Percentiles rank a stretch among this genome's conserved stretches.
phyloP scores from a whole-genome alignment of 2,797 vertebrate genomes.

The Sarcoramphus papa region DNA sequence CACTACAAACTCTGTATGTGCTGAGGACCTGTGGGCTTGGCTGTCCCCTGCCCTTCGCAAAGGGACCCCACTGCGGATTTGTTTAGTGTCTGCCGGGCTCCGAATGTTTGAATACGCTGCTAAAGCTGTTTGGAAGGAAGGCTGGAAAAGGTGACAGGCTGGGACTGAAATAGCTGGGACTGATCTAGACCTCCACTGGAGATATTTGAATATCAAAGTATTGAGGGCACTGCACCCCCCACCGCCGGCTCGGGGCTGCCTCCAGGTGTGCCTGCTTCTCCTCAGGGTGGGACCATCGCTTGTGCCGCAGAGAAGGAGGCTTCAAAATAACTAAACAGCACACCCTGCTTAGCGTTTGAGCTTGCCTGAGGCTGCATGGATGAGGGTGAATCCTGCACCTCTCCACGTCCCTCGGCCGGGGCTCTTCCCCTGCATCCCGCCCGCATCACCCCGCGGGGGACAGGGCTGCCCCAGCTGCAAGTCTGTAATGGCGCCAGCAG shows the following conservation, averaged over 20 bases:
- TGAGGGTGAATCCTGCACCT: neutral
- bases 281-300: neutral
- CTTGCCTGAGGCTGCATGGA: neutral
- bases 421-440: neutral
- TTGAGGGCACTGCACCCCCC: neutral
- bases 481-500: neutral
- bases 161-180: neutral
- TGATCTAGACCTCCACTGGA: neutral
- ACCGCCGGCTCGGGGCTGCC: fast-evolving
- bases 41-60: neutral
- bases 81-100: neutral
- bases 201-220: neutral
- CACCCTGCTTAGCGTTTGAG: neutral
- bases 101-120: neutral
- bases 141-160: neutral
- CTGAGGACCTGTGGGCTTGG: neutral
- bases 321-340: neutral
- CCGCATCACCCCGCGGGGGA: fast-evolving
- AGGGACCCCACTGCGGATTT: neutral
- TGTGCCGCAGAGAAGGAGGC: neutral
- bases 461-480: neutral
- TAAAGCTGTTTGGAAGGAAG: neutral
- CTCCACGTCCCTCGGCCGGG: neutral
- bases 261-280: neutral
- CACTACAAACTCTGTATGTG: neutral